phyloP scores from a whole-genome alignment of 2,888 invertebrate species.

The Drosophila lutescens region DNA sequence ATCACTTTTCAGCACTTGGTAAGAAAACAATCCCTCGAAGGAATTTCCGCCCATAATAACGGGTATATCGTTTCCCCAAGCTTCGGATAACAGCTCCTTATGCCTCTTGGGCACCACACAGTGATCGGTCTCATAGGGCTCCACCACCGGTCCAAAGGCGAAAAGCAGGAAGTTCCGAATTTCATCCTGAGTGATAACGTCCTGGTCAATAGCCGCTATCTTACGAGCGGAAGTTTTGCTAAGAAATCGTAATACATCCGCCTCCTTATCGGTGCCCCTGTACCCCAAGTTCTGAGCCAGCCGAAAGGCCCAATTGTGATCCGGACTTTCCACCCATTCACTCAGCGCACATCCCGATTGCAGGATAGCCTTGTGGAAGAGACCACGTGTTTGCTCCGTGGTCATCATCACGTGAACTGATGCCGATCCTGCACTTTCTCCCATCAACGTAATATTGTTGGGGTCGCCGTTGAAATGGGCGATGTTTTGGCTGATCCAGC shows the following conservation, averaged over 20 bases:
- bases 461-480: conserved; percentile 85
- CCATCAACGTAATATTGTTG: conserved; percentile 85
- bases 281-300: conserved; percentile 82
- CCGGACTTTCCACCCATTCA: conserved; percentile 76
- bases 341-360: conserved; percentile 81
- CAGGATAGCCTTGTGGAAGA: conserved; percentile 83
- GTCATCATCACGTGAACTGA: conserved; percentile 85
- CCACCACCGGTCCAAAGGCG: conserved; percentile 80
- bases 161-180: conserved; percentile 64
- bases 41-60: conserved; percentile 82
- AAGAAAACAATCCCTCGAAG: conserved; percentile 81
- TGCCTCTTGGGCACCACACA: conserved; percentile 76
- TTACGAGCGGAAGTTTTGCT: conserved; percentile 52
- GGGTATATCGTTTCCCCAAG: conserved; percentile 82
- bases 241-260: conserved; percentile 64
- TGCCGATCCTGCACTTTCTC: conserved; percentile 85
- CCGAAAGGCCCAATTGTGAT: conserved; percentile 72
- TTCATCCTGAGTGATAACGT: conserved; percentile 76
- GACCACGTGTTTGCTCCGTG: conserved; percentile 84
- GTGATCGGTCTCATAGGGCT: conserved; percentile 78
- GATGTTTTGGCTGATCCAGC: conserved; percentile 85
- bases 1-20: conserved; percentile 55
- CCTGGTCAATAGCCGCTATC: conserved; percentile 61
- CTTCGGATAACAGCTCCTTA: conserved; percentile 66
- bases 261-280: conserved; percentile 81